These are phyloP conservation scores for Brachystomella parvula DNA, from an alignment of 1,140 invertebrate species.

Conservation along the genomic window DNA sequence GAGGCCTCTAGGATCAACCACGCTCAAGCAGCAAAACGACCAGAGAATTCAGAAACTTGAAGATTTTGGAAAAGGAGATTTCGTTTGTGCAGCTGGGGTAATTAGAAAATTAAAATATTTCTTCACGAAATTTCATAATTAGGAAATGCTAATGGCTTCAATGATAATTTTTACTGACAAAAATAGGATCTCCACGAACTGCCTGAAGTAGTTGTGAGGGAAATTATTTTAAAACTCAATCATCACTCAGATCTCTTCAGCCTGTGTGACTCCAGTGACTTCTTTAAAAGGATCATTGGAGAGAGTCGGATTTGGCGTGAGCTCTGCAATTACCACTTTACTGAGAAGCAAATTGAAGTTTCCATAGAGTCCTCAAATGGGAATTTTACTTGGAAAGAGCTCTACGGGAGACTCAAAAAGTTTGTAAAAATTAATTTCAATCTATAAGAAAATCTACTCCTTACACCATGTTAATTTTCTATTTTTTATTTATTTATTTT, in stretches of 20 bases:
- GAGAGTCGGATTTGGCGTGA: conserved; percentile 88
- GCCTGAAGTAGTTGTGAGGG: conserved; percentile 84
- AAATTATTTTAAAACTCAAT: conserved; percentile 78
- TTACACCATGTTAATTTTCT: not conserved
- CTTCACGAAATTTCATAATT: not conserved
- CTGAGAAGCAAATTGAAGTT: conserved; percentile 65
- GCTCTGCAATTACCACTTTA: conserved; percentile 86
- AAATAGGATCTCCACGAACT: conserved; percentile 73
- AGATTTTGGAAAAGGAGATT: conserved; percentile 12
- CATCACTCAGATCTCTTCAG: conserved; percentile 84
- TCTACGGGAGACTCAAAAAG: conserved; percentile 66
- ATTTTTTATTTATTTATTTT: too few species aligned
- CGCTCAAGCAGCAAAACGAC: conserved; percentile 81
- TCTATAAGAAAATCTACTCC: not conserved
- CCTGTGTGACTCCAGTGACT: conserved; percentile 58
- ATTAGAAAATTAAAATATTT: not conserved
- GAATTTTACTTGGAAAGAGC: conserved; percentile 57
- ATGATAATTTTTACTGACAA: too few species aligned
- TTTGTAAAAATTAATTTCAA: conserved; percentile 40
- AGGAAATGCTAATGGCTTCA: too few species aligned
- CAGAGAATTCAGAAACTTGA: conserved; percentile 58
- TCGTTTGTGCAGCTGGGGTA: conserved; percentile 14
- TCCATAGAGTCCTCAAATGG: conserved; percentile 37
- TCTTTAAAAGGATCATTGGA: conserved; percentile 68
- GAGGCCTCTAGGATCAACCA: conserved; percentile 72